Evolutionary conservation across 2,113 vertebrate species (phyloP).

Genomic region (Corythornis madagascariensis): DNA sequence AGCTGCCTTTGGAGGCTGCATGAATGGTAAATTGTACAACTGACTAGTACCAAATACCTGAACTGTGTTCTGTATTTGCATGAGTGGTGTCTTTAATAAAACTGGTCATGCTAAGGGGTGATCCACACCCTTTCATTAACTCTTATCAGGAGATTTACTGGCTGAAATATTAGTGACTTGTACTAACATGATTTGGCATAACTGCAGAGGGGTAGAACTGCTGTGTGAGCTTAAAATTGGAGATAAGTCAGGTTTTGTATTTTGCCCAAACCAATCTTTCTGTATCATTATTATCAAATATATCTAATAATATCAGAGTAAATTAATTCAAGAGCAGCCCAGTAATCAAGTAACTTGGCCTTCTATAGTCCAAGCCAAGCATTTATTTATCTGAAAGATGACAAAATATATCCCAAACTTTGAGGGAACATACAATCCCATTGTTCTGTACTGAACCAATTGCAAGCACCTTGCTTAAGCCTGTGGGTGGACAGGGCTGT

Average conservation of each 20-base stretch:
- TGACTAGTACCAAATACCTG: not conserved
- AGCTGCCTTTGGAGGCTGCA: not conserved
- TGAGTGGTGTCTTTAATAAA: not conserved
- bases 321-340: not conserved
- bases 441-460: not conserved
- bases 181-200: not conserved
- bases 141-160: not conserved
- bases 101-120: not conserved
- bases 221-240: not conserved
- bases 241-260: not conserved
- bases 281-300: not conserved
- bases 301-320: not conserved
- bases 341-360: not conserved
- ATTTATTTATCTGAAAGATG: conserved; percentile 23
- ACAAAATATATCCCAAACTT: not conserved
- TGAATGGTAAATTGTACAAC: not conserved
- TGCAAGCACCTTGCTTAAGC: not conserved
- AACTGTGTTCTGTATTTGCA: not conserved
- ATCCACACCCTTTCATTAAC: not conserved
- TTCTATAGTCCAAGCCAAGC: not conserved
- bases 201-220: not conserved
- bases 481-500: not conserved
- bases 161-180: not conserved
- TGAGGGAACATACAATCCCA: not conserved
- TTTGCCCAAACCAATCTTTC: not conserved